Percentiles rank a stretch among this genome's conserved stretches.
Conservation (phyloP, 2,797 vertebrate genomes). For the Odontamblyopus rebecca region DNA sequence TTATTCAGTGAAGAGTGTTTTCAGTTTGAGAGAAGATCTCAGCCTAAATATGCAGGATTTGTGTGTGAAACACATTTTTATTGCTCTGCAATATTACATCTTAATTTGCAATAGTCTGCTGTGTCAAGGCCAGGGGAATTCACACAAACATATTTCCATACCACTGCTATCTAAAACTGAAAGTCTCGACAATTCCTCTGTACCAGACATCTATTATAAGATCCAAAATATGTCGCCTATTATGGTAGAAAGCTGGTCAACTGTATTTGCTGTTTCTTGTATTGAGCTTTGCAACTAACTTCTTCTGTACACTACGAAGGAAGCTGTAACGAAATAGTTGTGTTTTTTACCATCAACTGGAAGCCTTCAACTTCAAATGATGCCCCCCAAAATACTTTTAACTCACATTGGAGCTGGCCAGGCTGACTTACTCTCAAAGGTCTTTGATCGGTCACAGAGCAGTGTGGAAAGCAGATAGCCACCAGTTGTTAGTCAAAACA, state of each 20-base stretch:
- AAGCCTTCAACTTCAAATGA: background rate
- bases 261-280: background rate
- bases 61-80: background rate
- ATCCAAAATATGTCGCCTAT: slow-evolving; percentile 20
- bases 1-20: too few species aligned
- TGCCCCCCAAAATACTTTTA: background rate
- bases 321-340: background rate
- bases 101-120: slow-evolving; percentile 21
- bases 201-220: slow-evolving; percentile 26
- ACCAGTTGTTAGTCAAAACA: slow-evolving; percentile 1
- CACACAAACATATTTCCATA: slow-evolving; percentile 60
- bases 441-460: slow-evolving; percentile 25
- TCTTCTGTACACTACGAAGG: background rate
- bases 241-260: slow-evolving; percentile 19
- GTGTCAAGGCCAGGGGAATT: slow-evolving; percentile 64
- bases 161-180: slow-evolving; percentile 56
- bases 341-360: background rate
- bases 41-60: too few species aligned
- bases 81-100: background rate
- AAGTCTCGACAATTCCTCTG: slow-evolving; percentile 37
- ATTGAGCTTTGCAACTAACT: background rate
- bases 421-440: slow-evolving; percentile 28
- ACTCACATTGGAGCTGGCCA: slow-evolving; percentile 1
- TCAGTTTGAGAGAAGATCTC: too few species aligned
- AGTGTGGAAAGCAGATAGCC: slow-evolving; percentile 35